Conservation (phyloP, 2,797 vertebrate species). For the Phoeniculus purpureus region DNA sequence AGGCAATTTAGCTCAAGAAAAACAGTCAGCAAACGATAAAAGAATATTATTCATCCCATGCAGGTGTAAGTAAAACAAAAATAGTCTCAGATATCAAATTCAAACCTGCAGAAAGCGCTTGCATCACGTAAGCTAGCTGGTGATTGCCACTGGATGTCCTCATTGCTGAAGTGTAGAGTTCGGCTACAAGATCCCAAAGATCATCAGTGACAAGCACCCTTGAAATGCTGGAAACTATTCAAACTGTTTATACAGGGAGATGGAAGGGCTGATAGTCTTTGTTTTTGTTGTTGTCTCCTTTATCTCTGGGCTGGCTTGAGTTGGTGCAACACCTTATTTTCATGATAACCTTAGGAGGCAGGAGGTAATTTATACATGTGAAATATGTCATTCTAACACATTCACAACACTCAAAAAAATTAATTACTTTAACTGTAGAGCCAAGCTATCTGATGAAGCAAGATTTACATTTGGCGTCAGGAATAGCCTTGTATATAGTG, state of each 20-base stretch:
- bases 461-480: constrained; percentile 21
- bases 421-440: constrained; percentile 19
- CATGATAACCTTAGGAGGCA: constrained; percentile 33
- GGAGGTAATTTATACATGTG: constrained; percentile 49
- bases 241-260: constrained; percentile 35
- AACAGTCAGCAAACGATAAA: constrained; percentile 47
- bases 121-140: constrained; percentile 13
- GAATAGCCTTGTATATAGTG: not conserved
- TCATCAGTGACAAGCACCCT: constrained; percentile 53
- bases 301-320: constrained; percentile 40
- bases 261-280: constrained; percentile 38
- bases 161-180: constrained; percentile 69
- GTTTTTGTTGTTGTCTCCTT: constrained; percentile 40
- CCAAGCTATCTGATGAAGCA: constrained; percentile 37
- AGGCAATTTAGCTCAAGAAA: constrained; percentile 50
- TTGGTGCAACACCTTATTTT: constrained; percentile 50
- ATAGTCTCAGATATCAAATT: constrained; percentile 39
- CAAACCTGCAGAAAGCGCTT: not conserved
- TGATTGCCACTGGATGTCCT: constrained; percentile 71
- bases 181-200: constrained; percentile 52
- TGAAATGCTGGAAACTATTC: constrained; percentile 51
- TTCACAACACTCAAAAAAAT: constrained; percentile 18
- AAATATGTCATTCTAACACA: constrained; percentile 35
- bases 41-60: constrained; percentile 27
- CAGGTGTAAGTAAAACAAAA: constrained; percentile 45